Evolutionary conservation across 2,113 vertebrate genomes (phyloP), one percentile per base, ranked within the genome.

Genomic region (Cyanoliseus patagonus): DNA sequence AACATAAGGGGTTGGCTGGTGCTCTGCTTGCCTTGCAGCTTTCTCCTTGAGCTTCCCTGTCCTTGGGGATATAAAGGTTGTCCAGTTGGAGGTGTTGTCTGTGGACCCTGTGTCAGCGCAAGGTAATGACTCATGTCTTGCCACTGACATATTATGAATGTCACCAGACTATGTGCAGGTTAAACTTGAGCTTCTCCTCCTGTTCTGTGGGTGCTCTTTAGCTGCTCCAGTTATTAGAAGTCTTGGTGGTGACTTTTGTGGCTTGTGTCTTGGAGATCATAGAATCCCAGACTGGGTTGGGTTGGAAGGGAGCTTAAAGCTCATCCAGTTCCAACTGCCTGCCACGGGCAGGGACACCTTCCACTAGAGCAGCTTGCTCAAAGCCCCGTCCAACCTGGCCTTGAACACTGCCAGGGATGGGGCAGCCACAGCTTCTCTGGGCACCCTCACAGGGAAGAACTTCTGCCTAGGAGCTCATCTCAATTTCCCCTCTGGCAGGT

Each of bases 141-240:
- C 51, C 33, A 27, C 24, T 17, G 33, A 44, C 1, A 0, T 22
- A 3, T 46, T 3, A 17, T 7, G 52, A 19, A 13, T 66, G 19
- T 46, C 47, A 79, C 0, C 5, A 17, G 24, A 69, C 62, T 74
- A 47, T 0, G 0, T 5, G 30, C 14, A 41, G 81, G 81, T 73
- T 23, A 28, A 94, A 27, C 42, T 84, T 74, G 15, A 11, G 22
- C 69, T 89, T 81, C 39, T 70, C 16, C 39, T 80, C 44, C 30
- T 30, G 0, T 61, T 70, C 77, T 42, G 37, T 46, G 74, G 49
- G 24, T 4, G 5, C 55, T 70, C 52, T 83, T 17, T 3, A 4
- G 39, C 15, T 19, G 17, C 39, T 68, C 11, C 37, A 20, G 18
- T 1, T 35, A 46, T 31, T 20, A 49, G 11, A 28, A 82, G 37